phyloP scores from a whole-genome alignment of 2,888 invertebrate species.

The Drosophila hamatofila region DNA sequence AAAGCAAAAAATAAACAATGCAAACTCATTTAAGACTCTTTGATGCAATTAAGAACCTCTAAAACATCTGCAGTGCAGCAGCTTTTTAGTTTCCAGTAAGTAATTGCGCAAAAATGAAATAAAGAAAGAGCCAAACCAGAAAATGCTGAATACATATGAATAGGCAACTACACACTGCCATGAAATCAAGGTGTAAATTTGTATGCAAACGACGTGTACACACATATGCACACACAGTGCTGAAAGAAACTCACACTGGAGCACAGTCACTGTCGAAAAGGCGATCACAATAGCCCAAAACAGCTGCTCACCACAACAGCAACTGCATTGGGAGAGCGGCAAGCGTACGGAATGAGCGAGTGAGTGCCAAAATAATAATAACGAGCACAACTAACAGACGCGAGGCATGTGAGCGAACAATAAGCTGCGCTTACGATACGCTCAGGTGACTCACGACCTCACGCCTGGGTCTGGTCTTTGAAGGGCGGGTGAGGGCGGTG shows the following conservation, averaged over 20 bases:
- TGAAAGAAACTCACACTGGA: slow-evolving; percentile 9
- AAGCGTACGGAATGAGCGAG: slow-evolving; percentile 15
- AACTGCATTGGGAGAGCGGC: slow-evolving; percentile 45
- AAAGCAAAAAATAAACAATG: not conserved
- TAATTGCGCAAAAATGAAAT: slow-evolving; percentile 54
- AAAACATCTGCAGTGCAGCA: slow-evolving; percentile 36
- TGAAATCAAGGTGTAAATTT: slow-evolving; percentile 68
- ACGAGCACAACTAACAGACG: slow-evolving; percentile 46
- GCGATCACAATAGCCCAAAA: slow-evolving; percentile 52
- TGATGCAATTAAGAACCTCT: slow-evolving; percentile 2
- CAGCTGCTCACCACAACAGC: slow-evolving; percentile 53
- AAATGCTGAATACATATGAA: slow-evolving; percentile 7
- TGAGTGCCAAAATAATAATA: slow-evolving; percentile 58
- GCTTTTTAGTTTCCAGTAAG: slow-evolving; percentile 45
- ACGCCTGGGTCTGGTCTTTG: slow-evolving; percentile 10
- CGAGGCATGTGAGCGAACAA: slow-evolving; percentile 56
- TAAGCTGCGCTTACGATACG: slow-evolving; percentile 81
- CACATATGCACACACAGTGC: slow-evolving; percentile 14
- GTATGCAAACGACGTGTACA: slow-evolving; percentile 57
- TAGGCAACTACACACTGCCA: slow-evolving; percentile 38
- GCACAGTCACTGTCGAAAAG: slow-evolving; percentile 29
- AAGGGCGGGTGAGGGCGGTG: slow-evolving; percentile 61
- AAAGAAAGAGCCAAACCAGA: slow-evolving; percentile 24
- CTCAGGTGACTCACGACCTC: slow-evolving; percentile 82
- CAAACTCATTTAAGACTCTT: not conserved